Evolutionary conservation across 2,113 vertebrate genomes (phyloP).

Genomic region (Cololabis saira): DNA sequence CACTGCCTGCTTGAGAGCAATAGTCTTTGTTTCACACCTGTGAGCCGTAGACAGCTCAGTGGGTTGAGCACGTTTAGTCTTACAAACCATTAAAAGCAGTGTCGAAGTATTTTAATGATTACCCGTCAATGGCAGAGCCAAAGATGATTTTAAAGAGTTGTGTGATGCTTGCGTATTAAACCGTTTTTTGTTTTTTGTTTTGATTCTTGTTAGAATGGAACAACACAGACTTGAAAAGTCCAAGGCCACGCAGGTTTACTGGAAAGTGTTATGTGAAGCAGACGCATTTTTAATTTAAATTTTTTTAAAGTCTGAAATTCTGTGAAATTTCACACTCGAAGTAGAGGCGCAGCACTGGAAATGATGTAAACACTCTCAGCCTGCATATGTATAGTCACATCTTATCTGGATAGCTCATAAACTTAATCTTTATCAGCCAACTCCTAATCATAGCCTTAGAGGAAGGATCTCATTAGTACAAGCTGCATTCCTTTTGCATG

Average conservation of each 20-base stretch:
- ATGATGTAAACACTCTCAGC: constrained; percentile 22
- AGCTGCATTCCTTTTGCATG: constrained; percentile 40
- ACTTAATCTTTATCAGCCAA: constrained; percentile 56
- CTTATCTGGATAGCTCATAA: constrained; percentile 41
- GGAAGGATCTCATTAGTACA: constrained; percentile 59
- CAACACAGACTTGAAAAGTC: no score
- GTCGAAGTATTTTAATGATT: no score
- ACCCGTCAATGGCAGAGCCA: no score
- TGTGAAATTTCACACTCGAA: constrained; percentile 12
- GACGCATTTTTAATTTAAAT: not conserved
- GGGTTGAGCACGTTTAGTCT: no score
- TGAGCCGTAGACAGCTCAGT: no score
- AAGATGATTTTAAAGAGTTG: no score
- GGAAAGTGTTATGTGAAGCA: not conserved
- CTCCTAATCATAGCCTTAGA: constrained; percentile 52
- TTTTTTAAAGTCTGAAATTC: constrained; percentile 1
- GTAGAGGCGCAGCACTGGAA: constrained; percentile 25
- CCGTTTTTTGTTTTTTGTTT: no score
- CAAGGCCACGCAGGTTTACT: not conserved
- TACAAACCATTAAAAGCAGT: no score
- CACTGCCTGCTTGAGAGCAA: no score
- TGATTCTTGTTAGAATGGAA: no score
- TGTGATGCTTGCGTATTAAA: no score
- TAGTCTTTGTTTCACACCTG: no score
- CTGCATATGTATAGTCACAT: constrained; percentile 40